Evolutionary conservation across 2,888 invertebrate genomes (phyloP), one percentile per base, ranked within the genome.

Genomic region (Ochropleura plecta): DNA sequence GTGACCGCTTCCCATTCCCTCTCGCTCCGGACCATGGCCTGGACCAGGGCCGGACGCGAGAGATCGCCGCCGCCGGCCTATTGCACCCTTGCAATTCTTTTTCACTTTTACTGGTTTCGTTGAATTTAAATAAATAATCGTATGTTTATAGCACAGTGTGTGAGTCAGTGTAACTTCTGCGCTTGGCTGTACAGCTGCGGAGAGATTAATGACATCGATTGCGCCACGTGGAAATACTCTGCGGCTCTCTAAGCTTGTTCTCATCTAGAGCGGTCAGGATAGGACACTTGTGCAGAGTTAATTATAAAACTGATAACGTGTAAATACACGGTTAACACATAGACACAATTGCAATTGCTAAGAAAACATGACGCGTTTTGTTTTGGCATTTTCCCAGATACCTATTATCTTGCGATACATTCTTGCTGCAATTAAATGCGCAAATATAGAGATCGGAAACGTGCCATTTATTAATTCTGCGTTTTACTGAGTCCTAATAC

Each of bases 381-480:
- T 82, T 86, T 88, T 90, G 90, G 88, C 89, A 81, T 79, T 85
- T 85, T 78, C 82, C 89, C 90, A 90, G 84, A 86, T 82, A 85
- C 77, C 73, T 83, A 73, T 86, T 78, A 76, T 83, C 68, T 70
- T 66, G 62, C 67, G 77, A 76, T 81, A 82, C 46, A 78, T 76
- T 60, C 18, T 72, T 67, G 55, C 76, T 85, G 78, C 76, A 80
- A 73, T 70, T 70, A 46, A 40, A 73, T 63, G 40, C 46, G 51
- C 48, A 77, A 82, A 59, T 63, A 53, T 3, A 40, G 8, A 14
- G 14, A 55, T 63, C 46, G 46, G 46, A 40, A 72, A 79, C 49
- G 40, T 76, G 30, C 44, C 5, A 71, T 55, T 60, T 53, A 42
- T 60, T 62, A 2, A 51, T 20, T 57, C 12, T 72, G 44, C 18